These are phyloP conservation scores for Varanus salvator DNA, from an alignment of 2,113 vertebrate species.

Conservation along the genomic window DNA sequence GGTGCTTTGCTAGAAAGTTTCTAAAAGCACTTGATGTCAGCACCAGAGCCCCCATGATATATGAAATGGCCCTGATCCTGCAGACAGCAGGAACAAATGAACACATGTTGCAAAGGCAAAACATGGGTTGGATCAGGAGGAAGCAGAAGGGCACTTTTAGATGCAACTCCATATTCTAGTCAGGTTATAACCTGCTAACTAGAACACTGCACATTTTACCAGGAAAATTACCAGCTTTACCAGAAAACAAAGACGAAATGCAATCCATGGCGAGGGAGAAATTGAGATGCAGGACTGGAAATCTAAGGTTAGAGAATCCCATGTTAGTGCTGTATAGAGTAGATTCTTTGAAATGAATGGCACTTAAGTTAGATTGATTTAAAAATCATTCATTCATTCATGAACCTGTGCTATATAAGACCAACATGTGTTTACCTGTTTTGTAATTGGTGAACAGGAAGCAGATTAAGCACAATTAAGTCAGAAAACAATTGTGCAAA, in stretches of 20 bases:
- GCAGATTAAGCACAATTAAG: background rate
- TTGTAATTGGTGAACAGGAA: background rate
- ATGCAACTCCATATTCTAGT: background rate
- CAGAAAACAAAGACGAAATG: background rate
- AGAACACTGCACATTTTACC: background rate
- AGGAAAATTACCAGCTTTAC: too few relatives aligned
- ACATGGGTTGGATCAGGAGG: background rate
- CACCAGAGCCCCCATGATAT: constrained; percentile 29
- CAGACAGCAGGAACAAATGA: background rate
- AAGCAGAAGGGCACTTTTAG: background rate
- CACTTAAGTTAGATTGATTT: too few relatives aligned
- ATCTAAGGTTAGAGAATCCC: too few relatives aligned
- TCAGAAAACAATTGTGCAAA: background rate
- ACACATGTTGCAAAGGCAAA: background rate
- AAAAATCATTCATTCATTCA: too few relatives aligned
- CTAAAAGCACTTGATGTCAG: constrained; percentile 49
- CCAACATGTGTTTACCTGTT: background rate
- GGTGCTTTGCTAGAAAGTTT: constrained; percentile 46
- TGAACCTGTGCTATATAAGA: too few relatives aligned
- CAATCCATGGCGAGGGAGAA: background rate
- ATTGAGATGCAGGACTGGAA: background rate
- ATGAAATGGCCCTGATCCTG: background rate
- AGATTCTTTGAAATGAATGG: too few relatives aligned
- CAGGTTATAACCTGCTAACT: background rate
- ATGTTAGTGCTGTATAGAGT: too few relatives aligned